These are phyloP conservation scores for Athetis lepigone DNA, from an alignment of 2,888 invertebrate genomes.

Conservation along the genomic window DNA sequence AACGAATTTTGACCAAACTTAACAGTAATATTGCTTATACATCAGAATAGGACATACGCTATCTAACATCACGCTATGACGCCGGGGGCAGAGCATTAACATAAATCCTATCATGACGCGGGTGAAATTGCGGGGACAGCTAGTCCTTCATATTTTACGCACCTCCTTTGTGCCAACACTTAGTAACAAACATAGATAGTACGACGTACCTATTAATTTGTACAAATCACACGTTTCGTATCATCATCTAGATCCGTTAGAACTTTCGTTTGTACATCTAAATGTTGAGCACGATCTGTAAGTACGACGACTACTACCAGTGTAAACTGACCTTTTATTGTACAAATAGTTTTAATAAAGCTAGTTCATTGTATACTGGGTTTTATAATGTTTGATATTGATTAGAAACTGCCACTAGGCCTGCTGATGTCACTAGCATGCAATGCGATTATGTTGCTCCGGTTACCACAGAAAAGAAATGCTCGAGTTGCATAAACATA, in stretches of 20 bases:
- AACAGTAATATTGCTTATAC: too few relatives aligned
- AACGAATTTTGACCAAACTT: too few relatives aligned
- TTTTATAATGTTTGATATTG: constrained; percentile 61
- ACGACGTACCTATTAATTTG: constrained; percentile 56
- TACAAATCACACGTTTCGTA: constrained; percentile 69
- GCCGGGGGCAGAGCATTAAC: too few relatives aligned
- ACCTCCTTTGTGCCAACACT: constrained; percentile 21
- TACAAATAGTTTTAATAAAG: not conserved
- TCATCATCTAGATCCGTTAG: constrained; percentile 78
- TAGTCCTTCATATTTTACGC: constrained; percentile 24
- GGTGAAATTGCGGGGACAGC: too few relatives aligned
- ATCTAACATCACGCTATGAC: not conserved
- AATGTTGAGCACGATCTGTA: constrained; percentile 77
- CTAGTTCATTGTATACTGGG: not conserved
- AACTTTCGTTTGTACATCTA: constrained; percentile 80
- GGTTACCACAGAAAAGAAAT: constrained; percentile 56
- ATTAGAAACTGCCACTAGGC: constrained; percentile 82
- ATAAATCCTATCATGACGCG: too few relatives aligned
- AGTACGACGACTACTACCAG: not conserved
- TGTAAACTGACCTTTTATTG: not conserved
- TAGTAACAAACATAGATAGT: constrained; percentile 47
- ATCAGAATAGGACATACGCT: too few relatives aligned
- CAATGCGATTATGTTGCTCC: constrained; percentile 62
- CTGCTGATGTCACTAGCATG: constrained; percentile 78
- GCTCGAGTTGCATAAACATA: constrained; percentile 43